Conservation (phyloP, 2,888 invertebrate species). For the Chouioia cunea region DNA sequence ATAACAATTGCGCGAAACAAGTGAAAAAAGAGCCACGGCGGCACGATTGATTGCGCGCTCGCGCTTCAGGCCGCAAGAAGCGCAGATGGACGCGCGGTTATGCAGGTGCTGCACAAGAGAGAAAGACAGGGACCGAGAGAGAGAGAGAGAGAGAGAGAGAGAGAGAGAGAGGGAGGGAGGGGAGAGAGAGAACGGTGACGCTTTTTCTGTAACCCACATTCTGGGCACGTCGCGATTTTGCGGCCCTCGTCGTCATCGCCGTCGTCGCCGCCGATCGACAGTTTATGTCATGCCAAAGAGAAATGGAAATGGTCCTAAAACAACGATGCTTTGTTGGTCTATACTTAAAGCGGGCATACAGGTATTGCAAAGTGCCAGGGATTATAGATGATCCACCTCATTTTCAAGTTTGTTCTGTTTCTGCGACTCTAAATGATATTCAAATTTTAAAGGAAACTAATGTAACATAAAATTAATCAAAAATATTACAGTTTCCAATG, state of each 20-base stretch:
- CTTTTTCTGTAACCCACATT: constrained; percentile 61
- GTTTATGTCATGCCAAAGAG: no score
- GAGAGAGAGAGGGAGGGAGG: constrained; percentile 17
- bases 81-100: constrained; percentile 62
- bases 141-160: constrained; percentile 3
- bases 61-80: constrained; percentile 56
- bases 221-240: constrained; percentile 60
- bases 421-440: no score
- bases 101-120: constrained; percentile 44
- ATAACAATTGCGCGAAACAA: constrained; percentile 35
- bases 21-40: constrained; percentile 50
- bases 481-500: no score
- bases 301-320: no score
- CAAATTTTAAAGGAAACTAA: no score
- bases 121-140: constrained; percentile 11
- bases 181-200: constrained; percentile 24
- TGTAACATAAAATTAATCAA: no score
- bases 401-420: no score
- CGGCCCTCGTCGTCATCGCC: constrained; percentile 55
- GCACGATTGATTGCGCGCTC: constrained; percentile 62
- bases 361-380: no score
- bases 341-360: constrained; percentile 10
- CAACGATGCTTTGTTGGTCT: not conserved
- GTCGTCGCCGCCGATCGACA: constrained; percentile 3
- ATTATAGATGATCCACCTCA: no score